Conservation (phyloP, 2,797 vertebrate genomes). For the Rousettus madagascariensis region DNA sequence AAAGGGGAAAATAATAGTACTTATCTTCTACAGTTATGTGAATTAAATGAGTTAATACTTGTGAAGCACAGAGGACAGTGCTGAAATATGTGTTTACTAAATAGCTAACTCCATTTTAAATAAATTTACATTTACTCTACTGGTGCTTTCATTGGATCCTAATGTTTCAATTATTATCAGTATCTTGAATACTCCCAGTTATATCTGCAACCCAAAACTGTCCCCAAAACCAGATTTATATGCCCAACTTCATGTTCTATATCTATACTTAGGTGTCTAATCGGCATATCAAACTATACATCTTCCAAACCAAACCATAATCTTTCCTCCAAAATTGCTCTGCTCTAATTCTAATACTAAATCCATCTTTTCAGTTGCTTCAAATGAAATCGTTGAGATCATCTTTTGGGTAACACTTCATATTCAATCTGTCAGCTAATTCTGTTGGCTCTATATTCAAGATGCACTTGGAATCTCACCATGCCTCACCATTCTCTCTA, state of each 20-base stretch:
- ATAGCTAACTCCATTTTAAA: background rate
- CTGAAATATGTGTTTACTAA: background rate
- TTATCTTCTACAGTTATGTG: background rate
- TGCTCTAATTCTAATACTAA: constrained; percentile 5
- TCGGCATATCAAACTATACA: background rate
- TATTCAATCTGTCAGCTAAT: background rate
- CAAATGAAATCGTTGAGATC: background rate
- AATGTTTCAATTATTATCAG: background rate
- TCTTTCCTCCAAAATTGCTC: background rate
- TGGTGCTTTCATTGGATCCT: background rate
- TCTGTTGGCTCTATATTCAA: background rate
- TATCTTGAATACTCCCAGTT: background rate
- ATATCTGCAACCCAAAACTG: background rate
- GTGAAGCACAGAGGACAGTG: background rate
- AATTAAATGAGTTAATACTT: background rate
- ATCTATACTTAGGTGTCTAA: background rate
- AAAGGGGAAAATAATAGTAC: background rate
- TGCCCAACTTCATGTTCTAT: background rate
- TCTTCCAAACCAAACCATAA: background rate
- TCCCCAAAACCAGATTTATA: background rate
- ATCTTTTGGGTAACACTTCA: background rate
- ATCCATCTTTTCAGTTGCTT: background rate
- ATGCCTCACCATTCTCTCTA: background rate
- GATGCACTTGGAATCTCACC: background rate
- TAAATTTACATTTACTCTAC: background rate